phyloP scores from a whole-genome alignment of 2,888 invertebrate genomes.

The Ochropleura leucogaster region DNA sequence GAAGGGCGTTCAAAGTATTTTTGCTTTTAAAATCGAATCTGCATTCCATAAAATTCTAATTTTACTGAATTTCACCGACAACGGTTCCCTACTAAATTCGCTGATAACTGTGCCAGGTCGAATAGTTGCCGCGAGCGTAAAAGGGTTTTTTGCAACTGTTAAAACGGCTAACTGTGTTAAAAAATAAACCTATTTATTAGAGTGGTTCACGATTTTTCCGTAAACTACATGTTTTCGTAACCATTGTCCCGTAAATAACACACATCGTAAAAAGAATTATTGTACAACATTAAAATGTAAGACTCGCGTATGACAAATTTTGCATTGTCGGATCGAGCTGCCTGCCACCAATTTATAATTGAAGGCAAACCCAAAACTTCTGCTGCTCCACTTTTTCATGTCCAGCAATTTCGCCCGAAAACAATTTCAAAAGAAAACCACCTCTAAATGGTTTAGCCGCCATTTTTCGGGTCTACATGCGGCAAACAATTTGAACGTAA shows the following conservation, averaged over 20 bases:
- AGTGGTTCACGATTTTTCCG: background rate
- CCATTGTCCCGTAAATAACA: background rate
- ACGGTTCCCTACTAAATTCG: conserved; percentile 46
- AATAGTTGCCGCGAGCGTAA: conserved; percentile 52
- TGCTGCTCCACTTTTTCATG: conserved; percentile 22
- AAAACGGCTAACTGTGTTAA: conserved; percentile 12
- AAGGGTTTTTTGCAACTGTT: conserved; percentile 34
- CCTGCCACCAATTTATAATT: background rate
- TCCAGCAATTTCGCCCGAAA: conserved; percentile 35
- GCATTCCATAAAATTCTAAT: conserved; percentile 60
- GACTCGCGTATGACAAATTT: no score
- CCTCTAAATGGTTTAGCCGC: conserved; percentile 44
- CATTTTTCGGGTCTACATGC: conserved; percentile 49
- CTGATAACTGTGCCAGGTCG: conserved; percentile 42
- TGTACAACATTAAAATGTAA: no score
- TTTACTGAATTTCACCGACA: conserved; percentile 36
- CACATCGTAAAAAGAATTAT: background rate
- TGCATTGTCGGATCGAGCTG: no score
- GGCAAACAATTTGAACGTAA: conserved; percentile 63
- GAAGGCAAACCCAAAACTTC: conserved; percentile 16
- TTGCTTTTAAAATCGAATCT: conserved; percentile 53
- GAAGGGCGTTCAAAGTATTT: conserved; percentile 50
- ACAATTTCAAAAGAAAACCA: conserved; percentile 56
- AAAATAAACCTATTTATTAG: conserved; percentile 41
- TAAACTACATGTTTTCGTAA: background rate